These are phyloP conservation scores for Percopsis transmontana DNA, from an alignment of 2,113 vertebrate genomes.

Conservation along the genomic window DNA sequence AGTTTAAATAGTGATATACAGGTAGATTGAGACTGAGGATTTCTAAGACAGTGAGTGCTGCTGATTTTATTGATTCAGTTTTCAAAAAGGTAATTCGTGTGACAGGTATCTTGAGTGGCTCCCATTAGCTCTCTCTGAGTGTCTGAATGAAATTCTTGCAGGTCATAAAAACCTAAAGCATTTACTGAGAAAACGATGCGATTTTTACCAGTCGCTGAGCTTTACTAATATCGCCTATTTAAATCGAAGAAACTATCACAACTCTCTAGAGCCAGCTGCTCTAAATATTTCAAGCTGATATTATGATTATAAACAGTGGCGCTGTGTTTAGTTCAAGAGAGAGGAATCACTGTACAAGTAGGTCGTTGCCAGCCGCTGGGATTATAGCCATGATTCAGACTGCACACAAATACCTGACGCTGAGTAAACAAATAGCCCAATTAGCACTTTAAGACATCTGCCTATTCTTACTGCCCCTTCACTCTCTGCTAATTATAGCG, in stretches of 20 bases:
- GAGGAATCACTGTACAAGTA: constrained; percentile 45
- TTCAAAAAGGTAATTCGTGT: no score
- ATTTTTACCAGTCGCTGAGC: constrained; percentile 30
- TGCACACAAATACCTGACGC: constrained; percentile 58
- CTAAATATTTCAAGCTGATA: constrained; percentile 36
- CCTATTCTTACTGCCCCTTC: constrained; percentile 49
- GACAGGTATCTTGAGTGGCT: no score
- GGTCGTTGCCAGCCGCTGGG: constrained; percentile 57
- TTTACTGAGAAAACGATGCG: not conserved
- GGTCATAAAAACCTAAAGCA: constrained; percentile 5
- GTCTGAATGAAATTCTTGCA: not conserved
- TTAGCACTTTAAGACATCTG: constrained; percentile 71
- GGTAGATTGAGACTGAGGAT: no score
- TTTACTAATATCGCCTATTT: constrained; percentile 31
- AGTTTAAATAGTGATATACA: no score
- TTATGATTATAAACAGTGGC: constrained; percentile 50
- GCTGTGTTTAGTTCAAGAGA: constrained; percentile 51
- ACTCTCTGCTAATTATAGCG: constrained; percentile 35
- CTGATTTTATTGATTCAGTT: no score
- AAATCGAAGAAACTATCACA: constrained; percentile 24
- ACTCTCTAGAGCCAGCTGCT: constrained; percentile 37
- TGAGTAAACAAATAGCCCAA: constrained; percentile 64
- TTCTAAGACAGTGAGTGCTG: no score
- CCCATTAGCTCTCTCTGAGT: not conserved
- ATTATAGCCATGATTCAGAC: constrained; percentile 48